These are phyloP conservation scores for Melanotaenia nigrans DNA, from an alignment of 2,797 vertebrate genomes.

Conservation along the genomic window DNA sequence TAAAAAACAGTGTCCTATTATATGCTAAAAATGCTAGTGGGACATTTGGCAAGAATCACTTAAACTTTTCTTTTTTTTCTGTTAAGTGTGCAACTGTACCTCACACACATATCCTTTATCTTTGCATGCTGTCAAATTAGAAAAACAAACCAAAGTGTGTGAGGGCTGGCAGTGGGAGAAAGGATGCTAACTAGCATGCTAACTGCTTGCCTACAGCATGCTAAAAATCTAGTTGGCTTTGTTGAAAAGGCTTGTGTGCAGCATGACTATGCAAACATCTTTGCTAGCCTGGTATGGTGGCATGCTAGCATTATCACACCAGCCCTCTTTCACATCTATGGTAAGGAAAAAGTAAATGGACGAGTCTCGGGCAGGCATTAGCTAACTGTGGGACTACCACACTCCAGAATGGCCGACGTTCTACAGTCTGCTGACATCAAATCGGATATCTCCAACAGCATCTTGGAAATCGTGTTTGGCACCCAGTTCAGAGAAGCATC, in stretches of 20 bases:
- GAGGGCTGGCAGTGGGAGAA: slow-evolving; percentile 61
- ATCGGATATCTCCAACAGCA: slow-evolving; percentile 49
- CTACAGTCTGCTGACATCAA: slow-evolving; percentile 25
- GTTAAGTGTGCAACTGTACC: slow-evolving; percentile 63
- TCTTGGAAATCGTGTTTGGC: slow-evolving; percentile 71
- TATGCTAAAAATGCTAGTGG: slow-evolving; percentile 61
- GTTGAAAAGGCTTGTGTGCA: slow-evolving; percentile 47
- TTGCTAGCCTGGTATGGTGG: slow-evolving; percentile 14
- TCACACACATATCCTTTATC: slow-evolving; percentile 60
- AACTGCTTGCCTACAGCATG: slow-evolving; percentile 66
- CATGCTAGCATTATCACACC: slow-evolving; percentile 47
- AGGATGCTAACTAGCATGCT: slow-evolving; percentile 63
- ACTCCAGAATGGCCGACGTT: slow-evolving; percentile 20
- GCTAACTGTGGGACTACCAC: slow-evolving; percentile 35
- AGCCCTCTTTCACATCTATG: slow-evolving; percentile 50
- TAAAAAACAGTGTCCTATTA: slow-evolving; percentile 57
- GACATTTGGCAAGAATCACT: slow-evolving; percentile 71
- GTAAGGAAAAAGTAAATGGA: slow-evolving; percentile 11
- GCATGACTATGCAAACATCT: slow-evolving; percentile 33
- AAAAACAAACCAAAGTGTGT: slow-evolving; percentile 68
- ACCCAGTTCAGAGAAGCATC: slow-evolving; percentile 46
- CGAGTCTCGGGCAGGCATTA: slow-evolving; percentile 31
- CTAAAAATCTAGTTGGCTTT: slow-evolving; percentile 53
- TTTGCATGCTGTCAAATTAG: slow-evolving; percentile 78
- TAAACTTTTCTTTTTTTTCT: slow-evolving; percentile 38